Percentiles rank a stretch among this genome's conserved stretches.
These are phyloP conservation scores for Abrostola triplasia DNA, from an alignment of 2,888 invertebrate genomes.

Conservation along the genomic window DNA sequence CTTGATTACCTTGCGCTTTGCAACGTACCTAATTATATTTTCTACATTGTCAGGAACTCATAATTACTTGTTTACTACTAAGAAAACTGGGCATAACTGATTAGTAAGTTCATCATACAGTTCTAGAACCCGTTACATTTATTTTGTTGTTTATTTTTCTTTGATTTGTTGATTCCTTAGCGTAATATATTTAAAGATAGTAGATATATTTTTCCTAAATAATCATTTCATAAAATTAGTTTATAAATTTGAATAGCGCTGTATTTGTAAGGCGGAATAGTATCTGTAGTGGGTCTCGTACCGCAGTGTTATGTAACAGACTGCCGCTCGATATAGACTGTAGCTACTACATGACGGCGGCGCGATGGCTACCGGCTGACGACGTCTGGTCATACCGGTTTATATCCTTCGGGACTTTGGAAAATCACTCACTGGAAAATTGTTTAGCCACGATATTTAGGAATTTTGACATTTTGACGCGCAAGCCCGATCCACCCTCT, in stretches of 20 bases:
- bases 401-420: constrained; percentile 57
- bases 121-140: not conserved
- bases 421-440: constrained; percentile 66
- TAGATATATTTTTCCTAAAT: too few species aligned
- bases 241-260: constrained; percentile 51
- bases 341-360: constrained; percentile 65
- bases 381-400: constrained; percentile 64
- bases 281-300: constrained; percentile 71
- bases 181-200: too few species aligned
- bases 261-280: constrained; percentile 65
- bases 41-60: constrained; percentile 4
- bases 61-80: constrained; percentile 1
- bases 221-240: too few species aligned
- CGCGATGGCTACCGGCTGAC: constrained; percentile 64
- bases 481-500: not conserved
- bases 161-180: not conserved
- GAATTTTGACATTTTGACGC: constrained; percentile 6
- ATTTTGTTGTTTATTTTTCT: not conserved
- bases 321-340: constrained; percentile 78
- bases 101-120: constrained; percentile 2
- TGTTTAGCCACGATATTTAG: constrained; percentile 47
- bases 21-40: constrained; percentile 7
- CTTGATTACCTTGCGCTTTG: constrained; percentile 18
- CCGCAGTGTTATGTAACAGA: constrained; percentile 84
- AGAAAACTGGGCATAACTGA: constrained; percentile 9